Percentiles rank a stretch among this genome's conserved stretches.
Conservation (phyloP, 2,888 invertebrate genomes). For the Yponomeuta malinellus region DNA sequence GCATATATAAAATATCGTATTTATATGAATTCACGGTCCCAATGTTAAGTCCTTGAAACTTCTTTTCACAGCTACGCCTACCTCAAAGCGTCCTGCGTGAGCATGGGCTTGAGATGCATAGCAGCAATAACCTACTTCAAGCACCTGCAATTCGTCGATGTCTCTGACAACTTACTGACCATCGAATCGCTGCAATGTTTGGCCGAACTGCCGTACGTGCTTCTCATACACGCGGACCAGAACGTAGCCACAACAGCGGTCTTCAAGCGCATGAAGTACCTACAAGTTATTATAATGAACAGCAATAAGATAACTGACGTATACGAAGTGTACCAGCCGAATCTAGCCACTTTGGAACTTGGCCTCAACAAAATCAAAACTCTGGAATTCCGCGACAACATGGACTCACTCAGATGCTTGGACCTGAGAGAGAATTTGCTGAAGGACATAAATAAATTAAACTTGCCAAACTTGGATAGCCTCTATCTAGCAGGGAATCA, state of each 20-base stretch:
- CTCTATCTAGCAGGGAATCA: constrained; percentile 86
- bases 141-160: constrained; percentile 74
- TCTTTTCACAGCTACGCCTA: constrained; percentile 71
- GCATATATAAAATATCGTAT: no score
- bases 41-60: neutral
- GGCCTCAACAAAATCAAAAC: constrained; percentile 62
- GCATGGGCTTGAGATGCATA: constrained; percentile 71
- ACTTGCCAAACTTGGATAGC: constrained; percentile 77
- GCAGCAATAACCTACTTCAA: constrained; percentile 62
- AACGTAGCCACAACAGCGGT: constrained; percentile 67
- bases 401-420: constrained; percentile 65
- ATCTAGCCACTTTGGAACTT: constrained; percentile 73
- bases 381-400: constrained; percentile 39
- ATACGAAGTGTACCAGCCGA: constrained; percentile 69
- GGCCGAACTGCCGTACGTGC: constrained; percentile 66
- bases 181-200: constrained; percentile 64
- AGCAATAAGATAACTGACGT: constrained; percentile 70
- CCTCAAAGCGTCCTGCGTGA: constrained; percentile 68
- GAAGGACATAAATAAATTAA: constrained; percentile 46
- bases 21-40: no score
- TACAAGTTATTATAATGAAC: constrained; percentile 77
- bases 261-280: constrained; percentile 68
- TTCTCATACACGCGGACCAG: constrained; percentile 74
- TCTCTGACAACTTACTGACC: constrained; percentile 71
- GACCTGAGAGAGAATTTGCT: constrained; percentile 69